Evolutionary conservation across 2,797 vertebrate genomes (phyloP), one percentile per base, ranked within the genome.

Genomic region (Chromis chromis): DNA sequence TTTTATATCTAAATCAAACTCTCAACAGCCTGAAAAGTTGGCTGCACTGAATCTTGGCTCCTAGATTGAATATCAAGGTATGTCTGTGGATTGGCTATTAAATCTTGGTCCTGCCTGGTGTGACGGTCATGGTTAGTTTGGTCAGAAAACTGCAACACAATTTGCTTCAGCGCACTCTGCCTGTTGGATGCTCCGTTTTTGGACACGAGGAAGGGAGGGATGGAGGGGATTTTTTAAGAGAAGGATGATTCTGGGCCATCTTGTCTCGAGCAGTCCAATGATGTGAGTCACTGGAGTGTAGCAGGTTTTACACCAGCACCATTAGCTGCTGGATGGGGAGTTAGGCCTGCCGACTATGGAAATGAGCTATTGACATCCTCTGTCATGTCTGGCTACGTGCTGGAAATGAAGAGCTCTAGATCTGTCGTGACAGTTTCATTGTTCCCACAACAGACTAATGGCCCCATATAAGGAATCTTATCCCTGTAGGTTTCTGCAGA

Each of bases 341-440:
- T 68, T 68, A 11, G 71, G 61, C 76, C 74, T 55, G 68, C 65
- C 22, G 44, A 74, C 74, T 79, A 91, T 89, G 91, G 85, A 92
- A 90, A 94, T 93, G 70, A 88, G 82, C 83, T 89, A 90, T 90
- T 86, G 89, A 91, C 90, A 86, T 89, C 78, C 69, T 86, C 74
- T 68, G 80, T 86, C 79, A 77, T 86, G 83, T 82, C 67, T 69
- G 74, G 83, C 74, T 82, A 70, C 78, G 79, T 72, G 74, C 71
- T 75, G 69, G 70, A 68, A 63, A 80, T 79, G 67, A 88, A 89
- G 76, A 86, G 74, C 79, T 86, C 68, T 65, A 80, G 64, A 85
- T 89, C 83, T 64, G 81, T 82, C 77, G 13, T 74, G 89, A 82
- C 83, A 76, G 78, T 67, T 69, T 83, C 85, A 80, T 92, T 91